Evolutionary conservation across 2,888 invertebrate species (phyloP).

Genomic region (Exephanes ischioxanthus): DNA sequence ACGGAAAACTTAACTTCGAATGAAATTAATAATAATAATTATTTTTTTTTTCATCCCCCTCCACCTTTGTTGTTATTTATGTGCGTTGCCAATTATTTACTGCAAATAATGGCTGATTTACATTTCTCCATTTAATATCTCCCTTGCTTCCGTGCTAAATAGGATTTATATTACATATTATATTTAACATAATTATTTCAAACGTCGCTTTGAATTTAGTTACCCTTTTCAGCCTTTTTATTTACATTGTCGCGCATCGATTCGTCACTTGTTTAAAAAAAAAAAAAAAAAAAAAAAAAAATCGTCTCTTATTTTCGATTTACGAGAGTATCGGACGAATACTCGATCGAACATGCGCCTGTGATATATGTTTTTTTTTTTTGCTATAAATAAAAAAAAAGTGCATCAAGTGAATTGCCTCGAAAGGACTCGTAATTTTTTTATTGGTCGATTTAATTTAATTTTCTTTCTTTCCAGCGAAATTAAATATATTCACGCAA

Average conservation of each 20-base stretch:
- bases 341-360: slow-evolving; percentile 54
- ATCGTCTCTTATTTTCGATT: slow-evolving; percentile 3
- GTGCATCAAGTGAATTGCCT: background rate
- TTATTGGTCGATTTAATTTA: background rate
- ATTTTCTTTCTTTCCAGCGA: background rate
- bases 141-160: slow-evolving; percentile 58
- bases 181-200: slow-evolving; percentile 61
- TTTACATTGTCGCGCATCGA: slow-evolving; percentile 71
- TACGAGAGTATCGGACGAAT: slow-evolving; percentile 27
- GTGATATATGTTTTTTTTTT: slow-evolving; percentile 62
- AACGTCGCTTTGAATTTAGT: slow-evolving; percentile 45
- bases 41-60: slow-evolving; percentile 1
- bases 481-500: no score
- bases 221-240: slow-evolving; percentile 47
- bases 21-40: background rate
- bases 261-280: slow-evolving; percentile 72
- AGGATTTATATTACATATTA: slow-evolving; percentile 42
- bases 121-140: slow-evolving; percentile 39
- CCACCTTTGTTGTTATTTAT: slow-evolving; percentile 14
- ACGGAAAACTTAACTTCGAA: slow-evolving; percentile 19
- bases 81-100: slow-evolving; percentile 49
- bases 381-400: slow-evolving; percentile 42
- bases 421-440: background rate
- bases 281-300: no score
- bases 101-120: slow-evolving; percentile 25